A percentile compares a stretch with the other conserved stretches of the same genome.
Evolutionary conservation across 2,797 vertebrate genomes (phyloP).

Genomic region (Mergus octosetaceus): DNA sequence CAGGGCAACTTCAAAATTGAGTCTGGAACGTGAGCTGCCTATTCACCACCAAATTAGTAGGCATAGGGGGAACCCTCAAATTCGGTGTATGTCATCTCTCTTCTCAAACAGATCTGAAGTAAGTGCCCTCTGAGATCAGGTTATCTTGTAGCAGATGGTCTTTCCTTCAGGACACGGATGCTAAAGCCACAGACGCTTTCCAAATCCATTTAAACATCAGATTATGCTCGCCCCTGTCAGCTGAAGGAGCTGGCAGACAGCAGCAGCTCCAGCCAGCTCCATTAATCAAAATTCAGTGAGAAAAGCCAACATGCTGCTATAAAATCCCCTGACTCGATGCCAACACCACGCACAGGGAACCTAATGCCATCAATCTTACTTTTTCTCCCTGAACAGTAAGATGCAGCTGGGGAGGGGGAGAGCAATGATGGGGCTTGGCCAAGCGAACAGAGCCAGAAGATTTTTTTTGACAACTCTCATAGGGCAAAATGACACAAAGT

Average conservation of each 20-base stretch:
- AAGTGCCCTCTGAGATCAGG: not conserved
- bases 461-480: rapidly evolving
- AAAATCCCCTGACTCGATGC: slow-evolving; percentile 37
- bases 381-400: not conserved
- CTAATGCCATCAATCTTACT: slow-evolving; percentile 12
- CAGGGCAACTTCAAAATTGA: not conserved
- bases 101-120: not conserved
- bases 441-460: not conserved
- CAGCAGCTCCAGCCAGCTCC: slow-evolving; percentile 42
- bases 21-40: not conserved
- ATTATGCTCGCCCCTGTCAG: slow-evolving; percentile 59
- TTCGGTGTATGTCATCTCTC: not conserved
- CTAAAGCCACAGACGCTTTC: slow-evolving; percentile 46
- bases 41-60: not conserved
- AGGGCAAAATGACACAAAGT: not conserved
- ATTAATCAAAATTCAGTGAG: slow-evolving; percentile 69
- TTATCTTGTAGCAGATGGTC: slow-evolving; percentile 52
- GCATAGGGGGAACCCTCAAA: not conserved
- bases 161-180: slow-evolving; percentile 64
- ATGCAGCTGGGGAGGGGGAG: not conserved
- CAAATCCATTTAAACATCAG: slow-evolving; percentile 57
- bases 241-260: slow-evolving; percentile 57
- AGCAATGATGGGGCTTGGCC: not conserved
- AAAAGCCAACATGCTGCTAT: slow-evolving; percentile 50
- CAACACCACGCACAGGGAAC: not conserved